Evolutionary conservation across 2,113 vertebrate genomes (phyloP).

Genomic region (Physeter macrocephalus): DNA sequence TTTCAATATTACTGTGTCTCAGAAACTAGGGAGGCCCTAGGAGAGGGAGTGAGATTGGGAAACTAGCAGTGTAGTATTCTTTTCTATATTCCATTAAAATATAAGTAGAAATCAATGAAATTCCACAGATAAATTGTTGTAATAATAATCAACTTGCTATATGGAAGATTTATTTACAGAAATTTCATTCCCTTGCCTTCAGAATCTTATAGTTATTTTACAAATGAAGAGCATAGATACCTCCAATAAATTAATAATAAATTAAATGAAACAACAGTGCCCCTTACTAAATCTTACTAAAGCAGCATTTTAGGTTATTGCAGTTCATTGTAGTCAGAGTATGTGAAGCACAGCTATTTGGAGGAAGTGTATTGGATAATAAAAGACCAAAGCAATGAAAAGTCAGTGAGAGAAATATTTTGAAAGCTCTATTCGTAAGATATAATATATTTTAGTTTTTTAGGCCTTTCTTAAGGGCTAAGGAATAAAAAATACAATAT

Average conservation of each 20-base stretch:
- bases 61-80: not conserved
- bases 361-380: not conserved
- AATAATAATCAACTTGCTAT: not conserved
- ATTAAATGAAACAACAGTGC: not conserved
- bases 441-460: not conserved
- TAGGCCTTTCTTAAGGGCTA: not conserved
- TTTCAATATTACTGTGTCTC: not conserved
- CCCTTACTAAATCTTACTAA: not conserved
- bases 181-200: not conserved
- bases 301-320: not conserved
- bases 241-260: not conserved
- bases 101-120: not conserved
- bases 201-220: not conserved
- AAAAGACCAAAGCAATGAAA: not conserved
- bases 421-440: not conserved
- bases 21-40: not conserved
- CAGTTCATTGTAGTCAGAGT: fast-evolving
- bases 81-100: not conserved
- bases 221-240: not conserved
- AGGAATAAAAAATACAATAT: not conserved
- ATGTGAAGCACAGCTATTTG: not conserved
- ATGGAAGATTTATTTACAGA: not conserved
- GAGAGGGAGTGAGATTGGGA: not conserved
- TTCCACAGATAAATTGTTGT: not conserved
- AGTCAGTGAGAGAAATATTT: not conserved